Evolutionary conservation across 1,140 invertebrate genomes (phyloP).

Genomic region (Dendroctonus ponderosae): DNA sequence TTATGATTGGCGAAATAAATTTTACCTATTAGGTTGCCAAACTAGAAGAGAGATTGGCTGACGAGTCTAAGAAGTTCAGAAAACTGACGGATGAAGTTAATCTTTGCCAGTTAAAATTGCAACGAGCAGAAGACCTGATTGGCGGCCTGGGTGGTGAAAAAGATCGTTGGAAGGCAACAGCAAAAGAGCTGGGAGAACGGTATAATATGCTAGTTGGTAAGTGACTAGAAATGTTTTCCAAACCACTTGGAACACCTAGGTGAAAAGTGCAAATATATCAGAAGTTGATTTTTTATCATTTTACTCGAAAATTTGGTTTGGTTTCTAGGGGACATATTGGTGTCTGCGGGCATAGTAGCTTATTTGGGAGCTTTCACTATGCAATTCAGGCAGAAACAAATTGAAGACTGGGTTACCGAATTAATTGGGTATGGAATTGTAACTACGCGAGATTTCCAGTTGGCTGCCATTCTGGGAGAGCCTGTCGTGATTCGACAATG

Average conservation of each 20-base stretch:
- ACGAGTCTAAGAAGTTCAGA: constrained; percentile 57
- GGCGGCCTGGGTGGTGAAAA: constrained; percentile 82
- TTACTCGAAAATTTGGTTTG: not conserved
- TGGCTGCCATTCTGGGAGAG: constrained; percentile 77
- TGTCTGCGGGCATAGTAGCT: constrained; percentile 84
- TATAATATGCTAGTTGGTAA: constrained; percentile 57
- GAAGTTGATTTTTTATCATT: too few relatives aligned
- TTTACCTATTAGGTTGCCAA: constrained; percentile 55
- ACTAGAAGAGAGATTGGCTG: constrained; percentile 67
- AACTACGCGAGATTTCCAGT: constrained; percentile 71
- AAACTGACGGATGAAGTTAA: constrained; percentile 79
- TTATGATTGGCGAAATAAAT: not conserved
- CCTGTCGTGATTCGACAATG: constrained; percentile 85
- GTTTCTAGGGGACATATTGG: constrained; percentile 73
- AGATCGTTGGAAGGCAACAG: constrained; percentile 76
- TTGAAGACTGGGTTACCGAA: constrained; percentile 70
- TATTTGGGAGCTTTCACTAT: constrained; percentile 90
- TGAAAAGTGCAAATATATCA: too few relatives aligned
- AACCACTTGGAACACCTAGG: too few relatives aligned
- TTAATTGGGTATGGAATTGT: constrained; percentile 68
- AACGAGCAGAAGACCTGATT: constrained; percentile 90
- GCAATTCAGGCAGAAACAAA: constrained; percentile 68
- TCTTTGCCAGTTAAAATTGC: constrained; percentile 84
- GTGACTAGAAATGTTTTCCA: not conserved
- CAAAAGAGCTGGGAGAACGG: constrained; percentile 68